Conservation (phyloP, 2,888 invertebrate species). For the Keiferia lycopersicella region DNA sequence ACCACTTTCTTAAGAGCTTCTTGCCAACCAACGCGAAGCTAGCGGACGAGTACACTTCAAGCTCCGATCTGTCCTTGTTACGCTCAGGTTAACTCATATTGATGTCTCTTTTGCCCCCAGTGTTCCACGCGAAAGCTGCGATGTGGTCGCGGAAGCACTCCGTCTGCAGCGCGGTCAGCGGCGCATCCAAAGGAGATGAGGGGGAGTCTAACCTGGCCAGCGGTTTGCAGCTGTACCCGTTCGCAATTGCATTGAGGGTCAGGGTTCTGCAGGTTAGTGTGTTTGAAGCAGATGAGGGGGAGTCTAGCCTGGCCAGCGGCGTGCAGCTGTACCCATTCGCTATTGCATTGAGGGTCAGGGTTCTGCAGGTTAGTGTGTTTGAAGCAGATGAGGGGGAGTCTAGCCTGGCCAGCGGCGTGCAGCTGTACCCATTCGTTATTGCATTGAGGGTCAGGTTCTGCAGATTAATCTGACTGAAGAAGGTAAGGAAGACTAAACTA, state of each 20-base stretch:
- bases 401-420: no score
- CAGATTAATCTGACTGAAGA: slow-evolving; percentile 49
- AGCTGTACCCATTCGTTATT: not conserved
- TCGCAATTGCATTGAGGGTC: slow-evolving; percentile 70
- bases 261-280: slow-evolving; percentile 64
- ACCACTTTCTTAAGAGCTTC: not conserved
- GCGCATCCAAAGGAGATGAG: slow-evolving; percentile 64
- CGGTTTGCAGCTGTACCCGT: slow-evolving; percentile 66
- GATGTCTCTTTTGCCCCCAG: slow-evolving; percentile 39
- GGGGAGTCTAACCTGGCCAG: slow-evolving; percentile 45
- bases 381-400: no score
- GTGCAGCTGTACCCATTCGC: not conserved
- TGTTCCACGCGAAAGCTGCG: slow-evolving; percentile 57
- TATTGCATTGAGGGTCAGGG: not conserved
- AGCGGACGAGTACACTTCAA: no score
- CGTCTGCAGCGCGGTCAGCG: slow-evolving; percentile 72
- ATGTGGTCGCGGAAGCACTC: slow-evolving; percentile 79
- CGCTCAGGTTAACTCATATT: no score
- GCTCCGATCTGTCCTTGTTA: no score
- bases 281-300: no score
- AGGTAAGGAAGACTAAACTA: no score
- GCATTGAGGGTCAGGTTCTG: not conserved
- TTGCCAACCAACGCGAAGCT: no score
- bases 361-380: slow-evolving; percentile 41
- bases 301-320: no score